Conservation (phyloP, 2,797 vertebrate genomes). For the Parauchenoglanis punctatus region DNA sequence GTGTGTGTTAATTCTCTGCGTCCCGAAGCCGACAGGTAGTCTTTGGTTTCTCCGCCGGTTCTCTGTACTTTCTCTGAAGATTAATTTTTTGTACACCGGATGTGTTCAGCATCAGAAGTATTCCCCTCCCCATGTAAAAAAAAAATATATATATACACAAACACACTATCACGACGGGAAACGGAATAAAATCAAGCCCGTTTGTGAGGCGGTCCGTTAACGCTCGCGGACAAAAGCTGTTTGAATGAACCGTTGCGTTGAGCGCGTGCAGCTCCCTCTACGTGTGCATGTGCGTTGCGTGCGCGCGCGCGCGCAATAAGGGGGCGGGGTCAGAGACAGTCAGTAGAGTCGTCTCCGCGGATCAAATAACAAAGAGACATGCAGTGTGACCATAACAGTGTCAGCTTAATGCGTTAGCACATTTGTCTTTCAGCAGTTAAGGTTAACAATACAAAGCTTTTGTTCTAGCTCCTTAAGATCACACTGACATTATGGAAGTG, state of each 20-base stretch:
- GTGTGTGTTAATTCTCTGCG: not conserved
- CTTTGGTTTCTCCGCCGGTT: not conserved
- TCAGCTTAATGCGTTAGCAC: not conserved
- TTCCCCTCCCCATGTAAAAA: not conserved
- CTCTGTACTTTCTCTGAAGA: not conserved
- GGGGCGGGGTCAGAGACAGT: not conserved
- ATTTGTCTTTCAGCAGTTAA: not conserved
- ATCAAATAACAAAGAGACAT: not conserved
- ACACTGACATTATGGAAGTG: not conserved
- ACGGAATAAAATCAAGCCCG: not conserved
- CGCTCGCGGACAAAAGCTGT: not conserved
- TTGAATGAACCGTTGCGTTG: not conserved
- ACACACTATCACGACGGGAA: not conserved
- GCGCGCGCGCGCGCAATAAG: not conserved
- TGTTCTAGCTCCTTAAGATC: not conserved
- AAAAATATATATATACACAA: not conserved
- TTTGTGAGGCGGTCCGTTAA: not conserved
- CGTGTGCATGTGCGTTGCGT: not conserved
- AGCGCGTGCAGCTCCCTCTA: not conserved
- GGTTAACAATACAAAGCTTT: not conserved
- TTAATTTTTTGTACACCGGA: not conserved
- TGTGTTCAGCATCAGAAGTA: not conserved
- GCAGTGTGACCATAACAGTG: not conserved
- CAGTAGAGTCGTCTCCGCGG: not conserved
- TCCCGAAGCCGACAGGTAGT: constrained; percentile 28